Conservation (phyloP, 2,797 vertebrate species). For the Hyperoplus lanceolatus region DNA sequence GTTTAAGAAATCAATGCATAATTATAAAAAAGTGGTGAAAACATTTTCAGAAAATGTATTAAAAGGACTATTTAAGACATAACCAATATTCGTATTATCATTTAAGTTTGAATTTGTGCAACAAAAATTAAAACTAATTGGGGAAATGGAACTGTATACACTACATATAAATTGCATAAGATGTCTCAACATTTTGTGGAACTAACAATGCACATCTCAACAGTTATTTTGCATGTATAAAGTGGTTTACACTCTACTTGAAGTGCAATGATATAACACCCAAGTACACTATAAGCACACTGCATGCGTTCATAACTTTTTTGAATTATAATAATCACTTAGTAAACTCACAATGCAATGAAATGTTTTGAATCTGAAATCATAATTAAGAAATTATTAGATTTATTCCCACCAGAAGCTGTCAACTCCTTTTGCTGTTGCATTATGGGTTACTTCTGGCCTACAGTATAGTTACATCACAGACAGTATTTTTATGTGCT, state of each 20-base stretch:
- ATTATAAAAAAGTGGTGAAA: conserved; percentile 47
- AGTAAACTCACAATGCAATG: conserved; percentile 22
- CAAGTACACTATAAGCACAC: conserved; percentile 53
- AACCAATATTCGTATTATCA: conserved; percentile 31
- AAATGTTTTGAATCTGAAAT: conserved; percentile 27
- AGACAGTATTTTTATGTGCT: conserved; percentile 41
- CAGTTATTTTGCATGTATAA: conserved; percentile 16
- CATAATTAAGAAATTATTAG: background rate
- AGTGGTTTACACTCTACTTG: conserved; percentile 11
- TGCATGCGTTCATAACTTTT: conserved; percentile 34
- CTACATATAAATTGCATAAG: conserved; percentile 37
- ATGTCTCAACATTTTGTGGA: conserved; percentile 24
- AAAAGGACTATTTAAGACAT: conserved; percentile 42
- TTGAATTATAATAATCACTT: background rate
- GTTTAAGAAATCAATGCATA: conserved; percentile 54
- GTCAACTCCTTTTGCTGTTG: background rate
- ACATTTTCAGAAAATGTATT: conserved; percentile 42
- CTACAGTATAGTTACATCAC: background rate
- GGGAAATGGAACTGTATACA: conserved; percentile 11
- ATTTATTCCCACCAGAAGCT: background rate
- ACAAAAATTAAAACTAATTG: conserved; percentile 4
- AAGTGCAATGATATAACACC: conserved; percentile 26
- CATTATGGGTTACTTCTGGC: background rate
- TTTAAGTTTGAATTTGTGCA: conserved; percentile 20
- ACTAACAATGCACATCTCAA: conserved; percentile 28